phyloP scores from a whole-genome alignment of 2,888 invertebrate species.

The Amiota minor region DNA sequence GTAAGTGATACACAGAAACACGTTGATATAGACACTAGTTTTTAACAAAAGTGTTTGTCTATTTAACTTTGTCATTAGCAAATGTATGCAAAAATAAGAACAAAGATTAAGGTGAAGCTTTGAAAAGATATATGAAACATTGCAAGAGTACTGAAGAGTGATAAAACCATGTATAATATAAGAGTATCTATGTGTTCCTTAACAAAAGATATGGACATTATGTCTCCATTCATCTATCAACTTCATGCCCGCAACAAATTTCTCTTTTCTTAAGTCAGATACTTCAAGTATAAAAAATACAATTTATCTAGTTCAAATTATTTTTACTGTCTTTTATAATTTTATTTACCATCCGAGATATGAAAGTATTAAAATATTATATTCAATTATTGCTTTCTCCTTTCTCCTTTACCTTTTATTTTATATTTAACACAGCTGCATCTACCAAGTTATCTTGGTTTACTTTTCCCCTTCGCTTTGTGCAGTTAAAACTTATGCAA shows the following conservation, averaged over 20 bases:
- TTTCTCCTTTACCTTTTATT: neutral
- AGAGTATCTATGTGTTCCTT: too few relatives aligned
- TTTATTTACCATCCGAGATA: neutral
- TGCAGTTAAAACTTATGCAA: constrained; percentile 11
- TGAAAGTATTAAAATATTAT: too few relatives aligned
- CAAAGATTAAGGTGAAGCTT: constrained; percentile 13
- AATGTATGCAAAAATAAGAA: constrained; percentile 46
- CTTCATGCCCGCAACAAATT: too few relatives aligned
- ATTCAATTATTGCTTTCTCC: too few relatives aligned
- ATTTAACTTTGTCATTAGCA: constrained; percentile 63
- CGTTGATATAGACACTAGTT: too few relatives aligned
- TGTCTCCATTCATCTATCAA: too few relatives aligned
- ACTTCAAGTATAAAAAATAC: neutral
- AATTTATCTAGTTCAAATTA: neutral
- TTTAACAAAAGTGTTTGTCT: constrained; percentile 22
- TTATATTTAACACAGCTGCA: neutral
- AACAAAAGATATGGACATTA: too few relatives aligned
- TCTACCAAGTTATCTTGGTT: neutral
- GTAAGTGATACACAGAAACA: too few relatives aligned
- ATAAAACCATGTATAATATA: too few relatives aligned
- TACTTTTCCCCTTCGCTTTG: neutral
- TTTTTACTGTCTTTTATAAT: neutral
- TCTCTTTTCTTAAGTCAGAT: neutral
- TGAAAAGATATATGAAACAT: constrained; percentile 51
- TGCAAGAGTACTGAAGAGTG: neutral